These are phyloP conservation scores for Agrochola macilenta DNA, from an alignment of 2,888 invertebrate genomes.

Conservation along the genomic window DNA sequence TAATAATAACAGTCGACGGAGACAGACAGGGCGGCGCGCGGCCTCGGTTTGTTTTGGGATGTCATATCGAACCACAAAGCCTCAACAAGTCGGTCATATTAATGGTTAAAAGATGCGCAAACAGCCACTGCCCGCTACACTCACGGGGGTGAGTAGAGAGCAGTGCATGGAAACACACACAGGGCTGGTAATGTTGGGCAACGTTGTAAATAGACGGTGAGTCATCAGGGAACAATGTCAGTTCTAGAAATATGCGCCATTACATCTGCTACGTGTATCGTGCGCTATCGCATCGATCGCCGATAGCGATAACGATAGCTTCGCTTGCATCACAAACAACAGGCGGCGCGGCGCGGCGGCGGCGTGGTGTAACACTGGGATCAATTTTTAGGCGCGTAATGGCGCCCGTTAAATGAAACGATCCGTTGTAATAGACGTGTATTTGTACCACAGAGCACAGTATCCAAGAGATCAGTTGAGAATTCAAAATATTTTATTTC, in stretches of 20 bases:
- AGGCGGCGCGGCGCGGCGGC: background rate
- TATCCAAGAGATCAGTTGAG: background rate
- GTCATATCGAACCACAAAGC: background rate
- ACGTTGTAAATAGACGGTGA: constrained; percentile 27
- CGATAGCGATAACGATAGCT: constrained; percentile 26
- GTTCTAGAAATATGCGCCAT: constrained; percentile 46
- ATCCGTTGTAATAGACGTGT: too few relatives aligned
- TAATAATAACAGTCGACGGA: background rate
- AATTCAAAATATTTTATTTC: too few relatives aligned
- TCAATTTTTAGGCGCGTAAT: background rate
- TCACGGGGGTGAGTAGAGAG: background rate
- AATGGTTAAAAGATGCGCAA: background rate
- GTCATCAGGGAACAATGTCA: constrained; percentile 43
- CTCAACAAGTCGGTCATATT: background rate
- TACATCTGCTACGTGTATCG: constrained; percentile 8
- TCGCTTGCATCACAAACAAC: constrained; percentile 33
- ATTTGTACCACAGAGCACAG: too few relatives aligned
- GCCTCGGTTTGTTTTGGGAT: background rate
- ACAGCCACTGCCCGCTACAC: background rate
- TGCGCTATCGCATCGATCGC: constrained; percentile 49
- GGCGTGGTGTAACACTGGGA: background rate
- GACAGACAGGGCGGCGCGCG: background rate
- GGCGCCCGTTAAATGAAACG: too few relatives aligned
- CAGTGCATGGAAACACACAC: background rate
- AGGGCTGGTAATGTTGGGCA: background rate